Percentiles rank a stretch among this genome's conserved stretches.
phyloP scores from a whole-genome alignment of 2,888 invertebrate genomes.

The Cheilosia pagana region DNA sequence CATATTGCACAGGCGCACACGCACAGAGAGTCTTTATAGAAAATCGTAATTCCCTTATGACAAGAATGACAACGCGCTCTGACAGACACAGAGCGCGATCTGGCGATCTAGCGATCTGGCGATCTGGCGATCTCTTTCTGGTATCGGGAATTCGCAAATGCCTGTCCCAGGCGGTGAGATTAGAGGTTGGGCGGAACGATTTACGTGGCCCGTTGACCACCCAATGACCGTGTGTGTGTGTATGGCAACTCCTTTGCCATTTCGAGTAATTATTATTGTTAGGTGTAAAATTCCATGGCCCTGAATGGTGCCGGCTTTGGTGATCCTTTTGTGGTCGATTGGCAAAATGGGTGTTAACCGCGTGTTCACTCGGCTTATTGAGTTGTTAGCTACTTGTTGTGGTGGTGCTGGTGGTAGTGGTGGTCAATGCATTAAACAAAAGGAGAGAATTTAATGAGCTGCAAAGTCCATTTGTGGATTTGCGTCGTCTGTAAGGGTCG shows the following conservation, averaged over 20 bases:
- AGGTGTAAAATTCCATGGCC: conserved; percentile 67
- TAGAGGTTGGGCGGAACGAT: conserved; percentile 35
- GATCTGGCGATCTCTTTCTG: neutral
- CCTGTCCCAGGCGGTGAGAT: conserved; percentile 22
- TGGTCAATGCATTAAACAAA: conserved; percentile 31
- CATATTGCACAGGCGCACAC: conserved; percentile 3
- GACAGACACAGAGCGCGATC: conserved; percentile 29
- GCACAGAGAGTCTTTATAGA: conserved; percentile 33
- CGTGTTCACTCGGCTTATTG: conserved; percentile 59
- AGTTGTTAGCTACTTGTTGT: conserved; percentile 57
- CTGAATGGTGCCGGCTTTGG: conserved; percentile 63
- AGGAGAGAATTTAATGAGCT: conserved; percentile 60
- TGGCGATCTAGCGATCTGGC: neutral
- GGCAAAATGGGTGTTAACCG: conserved; percentile 61
- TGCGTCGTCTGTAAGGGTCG: conserved; percentile 38
- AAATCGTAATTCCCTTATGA: conserved; percentile 71
- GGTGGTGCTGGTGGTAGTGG: neutral
- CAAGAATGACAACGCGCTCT: conserved; percentile 42
- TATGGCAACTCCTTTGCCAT: conserved; percentile 37
- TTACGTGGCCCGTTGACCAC: conserved; percentile 52
- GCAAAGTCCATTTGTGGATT: conserved; percentile 59
- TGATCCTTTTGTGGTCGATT: conserved; percentile 50
- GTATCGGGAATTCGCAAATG: conserved; percentile 57
- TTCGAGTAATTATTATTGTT: conserved; percentile 72
- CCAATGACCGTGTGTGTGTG: conserved; percentile 43